Percentiles rank a stretch among this genome's conserved stretches.
Conservation (phyloP, 2,113 vertebrate species). For the Heterochromis multidens region DNA sequence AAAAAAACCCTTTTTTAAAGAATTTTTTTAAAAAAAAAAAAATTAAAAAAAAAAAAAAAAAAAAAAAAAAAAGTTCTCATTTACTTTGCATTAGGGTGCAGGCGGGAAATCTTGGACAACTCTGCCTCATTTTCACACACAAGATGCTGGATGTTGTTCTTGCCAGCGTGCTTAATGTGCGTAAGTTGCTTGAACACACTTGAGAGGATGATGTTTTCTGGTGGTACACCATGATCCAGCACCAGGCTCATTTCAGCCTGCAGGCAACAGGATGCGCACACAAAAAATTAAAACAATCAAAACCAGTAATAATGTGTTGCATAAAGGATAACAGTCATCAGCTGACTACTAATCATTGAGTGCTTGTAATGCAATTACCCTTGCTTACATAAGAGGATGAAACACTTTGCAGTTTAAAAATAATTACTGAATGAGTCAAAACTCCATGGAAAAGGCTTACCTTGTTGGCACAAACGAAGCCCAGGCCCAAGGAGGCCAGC, state of each 20-base stretch:
- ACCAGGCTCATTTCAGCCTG: slow-evolving; percentile 91
- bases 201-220: slow-evolving; percentile 91
- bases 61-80: slow-evolving; percentile 33
- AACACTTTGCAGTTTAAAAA: not conserved
- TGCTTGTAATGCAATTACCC: slow-evolving; percentile 26
- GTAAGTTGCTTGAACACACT: slow-evolving; percentile 95
- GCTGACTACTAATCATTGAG: slow-evolving; percentile 28
- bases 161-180: slow-evolving; percentile 92
- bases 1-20: too few species aligned
- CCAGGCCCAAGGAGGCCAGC: slow-evolving; percentile 88
- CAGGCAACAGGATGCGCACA: not conserved
- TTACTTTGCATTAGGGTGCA: slow-evolving; percentile 91
- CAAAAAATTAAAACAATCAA: not conserved
- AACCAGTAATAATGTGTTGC: not conserved
- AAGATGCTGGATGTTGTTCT: slow-evolving; percentile 87
- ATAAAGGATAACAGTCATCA: slow-evolving; percentile 8
- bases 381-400: slow-evolving; percentile 30
- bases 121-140: slow-evolving; percentile 92
- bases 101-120: slow-evolving; percentile 91
- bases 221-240: slow-evolving; percentile 86
- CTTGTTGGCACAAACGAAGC: slow-evolving; percentile 95
- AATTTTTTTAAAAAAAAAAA: too few species aligned
- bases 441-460: slow-evolving; percentile 69
- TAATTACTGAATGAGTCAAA: not conserved
- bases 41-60: not conserved